These are phyloP conservation scores for Zaprionus capensis DNA, from an alignment of 1,140 invertebrate species.

Conservation along the genomic window DNA sequence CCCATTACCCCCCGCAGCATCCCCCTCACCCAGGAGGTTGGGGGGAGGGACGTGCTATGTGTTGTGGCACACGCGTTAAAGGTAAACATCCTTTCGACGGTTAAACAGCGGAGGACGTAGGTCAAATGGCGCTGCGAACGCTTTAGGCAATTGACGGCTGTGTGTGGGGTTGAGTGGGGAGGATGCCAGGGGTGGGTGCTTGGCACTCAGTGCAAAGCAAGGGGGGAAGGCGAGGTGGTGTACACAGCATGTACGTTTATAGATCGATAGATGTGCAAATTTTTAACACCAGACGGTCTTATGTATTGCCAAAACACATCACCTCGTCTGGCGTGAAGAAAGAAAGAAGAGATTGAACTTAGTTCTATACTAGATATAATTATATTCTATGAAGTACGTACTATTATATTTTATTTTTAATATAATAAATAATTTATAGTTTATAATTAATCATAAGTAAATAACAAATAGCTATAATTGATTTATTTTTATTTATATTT, in stretches of 20 bases:
- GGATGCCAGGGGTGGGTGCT: background rate
- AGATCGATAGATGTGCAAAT: constrained; percentile 54
- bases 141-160: constrained; percentile 35
- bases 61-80: constrained; percentile 72
- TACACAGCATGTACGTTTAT: background rate
- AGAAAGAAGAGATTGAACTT: background rate
- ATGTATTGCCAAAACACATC: constrained; percentile 5
- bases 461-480: too few species aligned
- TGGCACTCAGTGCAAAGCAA: constrained; percentile 18
- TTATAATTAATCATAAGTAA: too few species aligned
- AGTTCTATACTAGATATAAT: background rate
- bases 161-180: background rate
- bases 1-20: constrained; percentile 9
- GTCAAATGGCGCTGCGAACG: constrained; percentile 63
- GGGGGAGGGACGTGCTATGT: constrained; percentile 1
- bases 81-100: constrained; percentile 76
- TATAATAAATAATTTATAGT: background rate
- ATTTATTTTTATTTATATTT: too few species aligned
- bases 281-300: constrained; percentile 20
- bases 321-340: background rate
- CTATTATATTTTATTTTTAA: background rate
- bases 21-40: background rate
- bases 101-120: constrained; percentile 48
- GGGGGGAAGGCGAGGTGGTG: background rate
- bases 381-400: too few species aligned